phyloP scores from a whole-genome alignment of 2,797 vertebrate species.

The Sebastes elongatus region DNA sequence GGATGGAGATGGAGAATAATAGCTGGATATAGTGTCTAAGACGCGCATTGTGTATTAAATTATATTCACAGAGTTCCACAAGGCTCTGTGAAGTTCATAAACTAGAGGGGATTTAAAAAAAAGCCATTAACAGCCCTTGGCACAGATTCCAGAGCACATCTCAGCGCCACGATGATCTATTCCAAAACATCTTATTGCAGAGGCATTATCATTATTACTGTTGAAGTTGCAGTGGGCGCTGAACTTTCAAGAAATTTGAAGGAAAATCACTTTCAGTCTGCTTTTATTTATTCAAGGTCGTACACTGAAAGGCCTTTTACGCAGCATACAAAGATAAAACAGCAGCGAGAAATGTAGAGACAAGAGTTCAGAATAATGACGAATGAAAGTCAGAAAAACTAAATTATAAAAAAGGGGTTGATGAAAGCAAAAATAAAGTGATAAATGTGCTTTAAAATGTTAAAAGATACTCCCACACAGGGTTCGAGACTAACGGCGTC shows the following conservation, averaged over 20 bases:
- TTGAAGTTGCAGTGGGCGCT: not conserved
- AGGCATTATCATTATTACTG: not conserved
- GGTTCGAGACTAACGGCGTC: too few species aligned
- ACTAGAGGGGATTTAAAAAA: conserved; percentile 39
- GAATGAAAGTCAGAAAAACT: not conserved
- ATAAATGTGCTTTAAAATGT: not conserved
- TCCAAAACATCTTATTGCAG: conserved; percentile 16
- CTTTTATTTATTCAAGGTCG: conserved; percentile 12
- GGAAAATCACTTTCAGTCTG: not conserved
- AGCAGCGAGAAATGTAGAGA: not conserved
- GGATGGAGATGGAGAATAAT: conserved; percentile 51
- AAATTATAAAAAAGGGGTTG: not conserved
- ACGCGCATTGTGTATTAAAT: conserved; percentile 41
- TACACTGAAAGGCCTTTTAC: not conserved
- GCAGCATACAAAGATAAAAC: not conserved
- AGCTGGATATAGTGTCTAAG: conserved; percentile 38
- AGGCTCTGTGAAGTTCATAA: conserved; percentile 55
- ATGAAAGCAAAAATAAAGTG: not conserved
- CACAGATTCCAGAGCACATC: conserved; percentile 24
- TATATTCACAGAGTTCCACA: conserved; percentile 44
- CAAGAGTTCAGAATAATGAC: not conserved
- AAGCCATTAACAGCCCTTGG: conserved; percentile 41
- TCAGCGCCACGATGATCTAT: not conserved
- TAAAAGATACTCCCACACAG: not conserved
- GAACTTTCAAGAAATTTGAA: not conserved